These are phyloP conservation scores for Armadillidium nasatum DNA, from an alignment of 1,140 invertebrate species.

Conservation along the genomic window DNA sequence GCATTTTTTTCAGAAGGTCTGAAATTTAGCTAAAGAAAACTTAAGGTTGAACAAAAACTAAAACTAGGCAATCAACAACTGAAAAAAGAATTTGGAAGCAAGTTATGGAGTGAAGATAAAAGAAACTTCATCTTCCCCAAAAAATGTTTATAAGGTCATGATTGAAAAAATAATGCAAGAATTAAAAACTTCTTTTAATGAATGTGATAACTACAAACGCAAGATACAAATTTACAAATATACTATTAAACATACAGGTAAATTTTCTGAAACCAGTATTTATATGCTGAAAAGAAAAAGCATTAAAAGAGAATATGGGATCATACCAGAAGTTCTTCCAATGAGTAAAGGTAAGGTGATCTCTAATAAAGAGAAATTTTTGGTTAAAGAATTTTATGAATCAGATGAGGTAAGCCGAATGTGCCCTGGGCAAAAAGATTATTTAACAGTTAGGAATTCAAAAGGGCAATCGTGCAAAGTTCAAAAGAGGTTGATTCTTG, in stretches of 20 bases:
- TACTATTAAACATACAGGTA: background rate
- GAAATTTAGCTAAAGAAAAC: background rate
- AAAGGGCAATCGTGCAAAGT: background rate
- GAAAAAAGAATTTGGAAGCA: background rate
- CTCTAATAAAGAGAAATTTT: background rate
- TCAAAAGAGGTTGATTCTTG: slow-evolving; percentile 7
- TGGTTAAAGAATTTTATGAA: slow-evolving; percentile 3
- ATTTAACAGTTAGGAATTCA: background rate
- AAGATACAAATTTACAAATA: slow-evolving; percentile 4
- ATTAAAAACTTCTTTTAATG: background rate
- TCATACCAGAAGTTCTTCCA: background rate
- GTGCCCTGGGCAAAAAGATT: slow-evolving; percentile 21
- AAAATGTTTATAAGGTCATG: background rate
- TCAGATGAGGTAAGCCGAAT: background rate
- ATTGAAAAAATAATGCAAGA: background rate
- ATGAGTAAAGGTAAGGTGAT: slow-evolving; percentile 16
- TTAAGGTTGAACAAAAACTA: background rate
- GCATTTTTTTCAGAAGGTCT: background rate
- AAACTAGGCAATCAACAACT: background rate
- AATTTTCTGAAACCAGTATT: slow-evolving; percentile 2
- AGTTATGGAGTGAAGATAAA: background rate
- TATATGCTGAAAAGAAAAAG: background rate
- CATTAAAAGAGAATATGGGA: slow-evolving; percentile 11
- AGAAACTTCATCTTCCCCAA: background rate
- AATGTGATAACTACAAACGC: background rate